Evolutionary conservation across 2,888 invertebrate genomes (phyloP).

Genomic region (Chrysopilus asiliformis): DNA sequence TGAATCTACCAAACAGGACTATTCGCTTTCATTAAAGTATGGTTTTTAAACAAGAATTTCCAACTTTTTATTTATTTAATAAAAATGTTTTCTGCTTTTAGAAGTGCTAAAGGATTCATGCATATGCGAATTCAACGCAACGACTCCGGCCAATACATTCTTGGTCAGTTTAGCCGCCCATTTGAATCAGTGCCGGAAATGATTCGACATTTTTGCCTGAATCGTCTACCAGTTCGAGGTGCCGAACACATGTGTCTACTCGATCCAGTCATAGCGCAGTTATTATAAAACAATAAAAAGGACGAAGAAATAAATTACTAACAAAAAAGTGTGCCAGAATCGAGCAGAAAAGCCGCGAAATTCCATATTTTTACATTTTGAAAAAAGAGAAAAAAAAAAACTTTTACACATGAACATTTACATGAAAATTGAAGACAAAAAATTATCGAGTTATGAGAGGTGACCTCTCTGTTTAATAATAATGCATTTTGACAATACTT

Average conservation of each 20-base stretch:
- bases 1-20: conserved; percentile 86
- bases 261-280: conserved; percentile 79
- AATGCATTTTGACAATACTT: conserved; percentile 3
- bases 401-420: no score
- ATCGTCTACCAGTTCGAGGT: conserved; percentile 85
- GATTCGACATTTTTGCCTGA: conserved; percentile 85
- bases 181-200: conserved; percentile 89
- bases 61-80: no score
- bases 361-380: no score
- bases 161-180: conserved; percentile 87
- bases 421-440: no score
- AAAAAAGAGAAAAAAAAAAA: no score
- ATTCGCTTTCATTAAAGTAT: conserved; percentile 89
- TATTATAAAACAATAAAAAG: conserved; percentile 40
- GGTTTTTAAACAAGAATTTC: no score
- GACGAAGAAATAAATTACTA: neutral
- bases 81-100: conserved; percentile 38
- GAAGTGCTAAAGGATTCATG: conserved; percentile 91
- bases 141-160: conserved; percentile 65
- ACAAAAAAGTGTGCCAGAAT: neutral
- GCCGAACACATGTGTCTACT: conserved; percentile 93
- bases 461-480: no score
- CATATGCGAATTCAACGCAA: conserved; percentile 88
- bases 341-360: neutral
- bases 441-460: no score